Percentiles rank a stretch among this genome's conserved stretches.
phyloP scores from a whole-genome alignment of 2,113 vertebrate species.

The Hylia prasina region DNA sequence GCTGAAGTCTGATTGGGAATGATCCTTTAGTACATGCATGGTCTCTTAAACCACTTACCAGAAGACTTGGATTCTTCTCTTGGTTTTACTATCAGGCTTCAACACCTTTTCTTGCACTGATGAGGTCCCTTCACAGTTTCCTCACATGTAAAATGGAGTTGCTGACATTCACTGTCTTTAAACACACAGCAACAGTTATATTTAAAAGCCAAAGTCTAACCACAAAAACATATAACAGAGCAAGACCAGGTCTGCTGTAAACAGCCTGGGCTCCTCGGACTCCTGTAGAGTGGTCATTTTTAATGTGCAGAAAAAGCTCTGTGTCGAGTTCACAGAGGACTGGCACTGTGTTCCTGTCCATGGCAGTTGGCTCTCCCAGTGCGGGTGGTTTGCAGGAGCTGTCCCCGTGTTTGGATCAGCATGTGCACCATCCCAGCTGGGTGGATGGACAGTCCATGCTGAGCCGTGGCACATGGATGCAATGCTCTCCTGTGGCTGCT shows the following conservation, averaged over 20 bases:
- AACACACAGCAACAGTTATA: background rate
- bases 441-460: fast-evolving
- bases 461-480: fast-evolving
- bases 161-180: background rate
- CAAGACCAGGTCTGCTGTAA: background rate
- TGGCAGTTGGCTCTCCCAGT: fast-evolving
- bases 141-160: background rate
- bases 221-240: background rate
- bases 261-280: background rate
- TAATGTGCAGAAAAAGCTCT: background rate
- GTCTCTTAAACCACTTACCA: background rate
- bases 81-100: background rate
- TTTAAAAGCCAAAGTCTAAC: background rate
- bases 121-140: background rate
- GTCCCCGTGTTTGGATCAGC: fast-evolving
- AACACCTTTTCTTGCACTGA: background rate
- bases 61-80: background rate
- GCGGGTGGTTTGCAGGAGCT: background rate
- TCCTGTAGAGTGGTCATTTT: fast-evolving
- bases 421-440: fast-evolving
- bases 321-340: fast-evolving
- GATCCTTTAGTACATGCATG: background rate
- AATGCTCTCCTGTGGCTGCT: background rate
- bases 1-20: background rate
- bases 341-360: background rate